Conservation (phyloP, 23 tunicate genomes). For the Trididemnum miniatum region DNA sequence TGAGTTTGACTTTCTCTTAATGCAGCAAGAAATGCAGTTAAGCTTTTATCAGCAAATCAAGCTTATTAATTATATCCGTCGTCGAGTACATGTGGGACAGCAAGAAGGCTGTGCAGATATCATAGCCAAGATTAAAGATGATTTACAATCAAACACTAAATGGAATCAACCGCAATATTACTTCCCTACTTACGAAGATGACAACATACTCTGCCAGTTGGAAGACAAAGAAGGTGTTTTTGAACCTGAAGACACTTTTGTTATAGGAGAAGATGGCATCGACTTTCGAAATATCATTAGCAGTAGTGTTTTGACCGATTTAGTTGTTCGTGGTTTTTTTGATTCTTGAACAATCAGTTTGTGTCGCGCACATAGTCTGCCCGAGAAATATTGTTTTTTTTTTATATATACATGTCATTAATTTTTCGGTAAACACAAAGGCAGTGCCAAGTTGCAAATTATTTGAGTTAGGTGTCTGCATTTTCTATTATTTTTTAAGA, state of each 20-base stretch:
- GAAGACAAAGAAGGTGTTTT: slow-evolving; percentile 83
- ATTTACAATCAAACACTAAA: slow-evolving; percentile 42
- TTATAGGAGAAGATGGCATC: slow-evolving; percentile 88
- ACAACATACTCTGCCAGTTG: slow-evolving; percentile 71
- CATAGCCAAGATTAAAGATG: slow-evolving; percentile 22
- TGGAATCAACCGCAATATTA: slow-evolving; percentile 99
- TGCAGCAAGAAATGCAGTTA: slow-evolving; percentile 73
- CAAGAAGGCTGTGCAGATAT: not conserved
- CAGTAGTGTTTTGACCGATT: slow-evolving; percentile 78
- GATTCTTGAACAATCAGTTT: slow-evolving; percentile 38
- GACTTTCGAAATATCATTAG: slow-evolving; percentile 67
- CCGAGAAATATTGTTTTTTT: no score
- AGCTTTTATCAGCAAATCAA: slow-evolving; percentile 93
- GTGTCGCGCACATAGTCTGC: no score
- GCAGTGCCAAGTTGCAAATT: no score
- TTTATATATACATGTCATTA: no score
- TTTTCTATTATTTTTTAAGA: no score
- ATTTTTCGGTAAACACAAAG: no score
- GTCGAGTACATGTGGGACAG: slow-evolving; percentile 39
- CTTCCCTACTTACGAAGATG: slow-evolving; percentile 94
- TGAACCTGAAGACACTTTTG: slow-evolving; percentile 90
- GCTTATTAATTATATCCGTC: slow-evolving; percentile 83
- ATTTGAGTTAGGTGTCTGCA: no score
- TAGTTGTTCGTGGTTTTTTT: slow-evolving; percentile 72
- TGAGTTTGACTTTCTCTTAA: slow-evolving; percentile 60